Base-by-base conservation (phyloP, 1,140 invertebrate genomes). In the Magallana angulata region DNA sequence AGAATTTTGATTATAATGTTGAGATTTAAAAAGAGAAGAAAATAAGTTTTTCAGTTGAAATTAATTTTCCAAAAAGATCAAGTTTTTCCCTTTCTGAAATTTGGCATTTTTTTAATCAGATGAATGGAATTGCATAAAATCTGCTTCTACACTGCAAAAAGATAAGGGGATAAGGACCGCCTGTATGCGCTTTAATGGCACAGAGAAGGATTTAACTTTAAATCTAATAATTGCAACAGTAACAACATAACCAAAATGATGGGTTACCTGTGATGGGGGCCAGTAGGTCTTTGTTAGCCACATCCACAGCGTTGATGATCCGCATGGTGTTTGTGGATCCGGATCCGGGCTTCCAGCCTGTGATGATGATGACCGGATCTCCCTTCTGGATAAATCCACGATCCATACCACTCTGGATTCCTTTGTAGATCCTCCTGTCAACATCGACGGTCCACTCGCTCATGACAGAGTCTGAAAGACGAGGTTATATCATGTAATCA, bases 321-420 rank as follows among this genome's bases (percentile, higher is more conserved):
- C 99, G 97, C 96, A 99, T 97, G 89, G 98, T 99, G 96, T 99
- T 99, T 93, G 99, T 99, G 93, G 97, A 98, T 88, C 99, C 99
- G 90, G 98, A 97, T 86, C 99, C 99, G 56, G 92, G 92, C 93
- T 97, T 97, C 98, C 98, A 99, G 92, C 99, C 99, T 57, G 99
- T 99, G 57, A 99, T 97, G 57, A 99, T 96, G 58, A 99, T 96
- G 1, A 99, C 96, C 16, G 97, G 96, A 95, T 99, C 98, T 9
- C 97, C 97, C 56, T 96, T 93, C 91, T 97, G 97, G 88, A 99
- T 95, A 95, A 99, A 98, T 30, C 97, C 97, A 91, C 97, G 96
- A 86, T 96, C 95, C 93, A 98, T 98, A n/a, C 98, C 99, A 93
- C 98, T 97, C 86, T 97, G 96, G 84, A 99, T 96, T 36, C 98